Evolutionary conservation across 2,113 vertebrate species (phyloP).

Genomic region (Gulo gulo): DNA sequence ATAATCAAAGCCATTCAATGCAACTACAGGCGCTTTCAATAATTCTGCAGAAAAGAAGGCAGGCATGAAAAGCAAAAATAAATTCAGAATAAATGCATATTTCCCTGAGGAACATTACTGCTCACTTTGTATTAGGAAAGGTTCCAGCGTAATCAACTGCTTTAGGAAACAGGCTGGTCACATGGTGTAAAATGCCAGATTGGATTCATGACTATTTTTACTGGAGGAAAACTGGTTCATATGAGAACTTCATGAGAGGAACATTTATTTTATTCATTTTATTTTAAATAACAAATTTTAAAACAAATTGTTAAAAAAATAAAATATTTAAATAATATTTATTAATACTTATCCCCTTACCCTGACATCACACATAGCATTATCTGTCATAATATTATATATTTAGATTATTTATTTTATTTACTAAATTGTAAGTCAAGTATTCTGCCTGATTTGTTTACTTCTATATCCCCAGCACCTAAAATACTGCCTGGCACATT

Average conservation of each 20-base stretch:
- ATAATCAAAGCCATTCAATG: neutral
- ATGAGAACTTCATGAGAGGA: too few species aligned
- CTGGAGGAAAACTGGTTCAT: neutral
- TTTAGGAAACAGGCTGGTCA: neutral
- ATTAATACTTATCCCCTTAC: neutral
- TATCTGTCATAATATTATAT: neutral
- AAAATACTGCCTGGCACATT: neutral
- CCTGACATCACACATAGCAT: neutral
- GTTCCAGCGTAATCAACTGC: neutral
- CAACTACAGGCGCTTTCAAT: neutral
- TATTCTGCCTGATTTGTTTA: neutral
- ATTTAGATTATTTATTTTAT: neutral
- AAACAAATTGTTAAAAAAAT: too few species aligned
- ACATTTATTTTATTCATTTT: too few species aligned
- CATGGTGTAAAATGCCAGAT: neutral
- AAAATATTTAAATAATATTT: too few species aligned
- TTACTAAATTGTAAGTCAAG: neutral
- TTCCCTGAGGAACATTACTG: neutral
- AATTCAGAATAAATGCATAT: neutral
- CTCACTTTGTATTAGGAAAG: neutral
- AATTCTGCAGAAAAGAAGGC: neutral
- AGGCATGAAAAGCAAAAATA: neutral
- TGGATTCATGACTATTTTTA: neutral
- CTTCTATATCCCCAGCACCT: neutral
- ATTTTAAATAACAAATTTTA: too few species aligned